Percentiles rank a stretch among this genome's conserved stretches.
phyloP scores from a whole-genome alignment of 1,140 invertebrate genomes.

The Calosoma granatense region DNA sequence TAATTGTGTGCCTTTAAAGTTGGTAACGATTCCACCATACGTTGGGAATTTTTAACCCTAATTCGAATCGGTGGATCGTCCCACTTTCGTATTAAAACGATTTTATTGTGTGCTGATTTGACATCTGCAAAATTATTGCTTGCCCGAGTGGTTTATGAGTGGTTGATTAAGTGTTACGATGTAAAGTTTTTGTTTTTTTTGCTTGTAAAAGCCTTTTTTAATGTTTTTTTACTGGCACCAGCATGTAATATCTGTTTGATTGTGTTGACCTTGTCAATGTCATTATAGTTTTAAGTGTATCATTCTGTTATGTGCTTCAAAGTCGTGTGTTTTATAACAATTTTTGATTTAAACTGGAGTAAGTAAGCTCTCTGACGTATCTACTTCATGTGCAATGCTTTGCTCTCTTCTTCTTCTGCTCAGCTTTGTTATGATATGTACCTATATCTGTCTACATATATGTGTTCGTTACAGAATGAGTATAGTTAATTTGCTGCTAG shows the following conservation, averaged over 20 bases:
- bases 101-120: neutral
- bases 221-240: no score
- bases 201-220: no score
- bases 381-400: neutral
- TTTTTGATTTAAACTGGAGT: no score
- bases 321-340: no score
- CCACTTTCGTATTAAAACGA: no score
- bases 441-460: neutral
- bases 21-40: no score
- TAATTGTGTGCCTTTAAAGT: neutral
- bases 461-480: neutral
- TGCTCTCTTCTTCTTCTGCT: no score
- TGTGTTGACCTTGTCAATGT: no score
- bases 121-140: neutral
- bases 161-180: neutral
- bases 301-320: neutral
- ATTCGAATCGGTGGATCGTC: neutral
- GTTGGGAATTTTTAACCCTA: neutral
- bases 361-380: neutral
- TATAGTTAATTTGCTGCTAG: neutral
- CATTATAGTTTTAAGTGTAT: neutral
- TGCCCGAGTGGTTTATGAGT: neutral
- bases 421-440: no score
- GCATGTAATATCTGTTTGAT: no score
- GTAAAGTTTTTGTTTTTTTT: neutral